Conservation (phyloP, 2,888 invertebrate genomes). For the Desoria tigrina region DNA sequence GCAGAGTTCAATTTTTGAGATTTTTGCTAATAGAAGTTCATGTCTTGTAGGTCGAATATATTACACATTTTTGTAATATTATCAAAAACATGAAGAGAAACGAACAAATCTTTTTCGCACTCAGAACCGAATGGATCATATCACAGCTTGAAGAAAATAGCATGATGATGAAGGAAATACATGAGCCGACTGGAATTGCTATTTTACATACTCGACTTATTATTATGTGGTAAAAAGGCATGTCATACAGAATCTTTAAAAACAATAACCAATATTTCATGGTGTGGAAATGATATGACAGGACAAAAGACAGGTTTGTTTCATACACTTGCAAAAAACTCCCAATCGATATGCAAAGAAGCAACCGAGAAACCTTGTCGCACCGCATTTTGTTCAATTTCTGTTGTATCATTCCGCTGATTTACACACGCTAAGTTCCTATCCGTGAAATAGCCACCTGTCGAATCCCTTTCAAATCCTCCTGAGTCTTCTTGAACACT, state of each 20-base stretch:
- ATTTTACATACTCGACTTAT: constrained; percentile 6
- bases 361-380: background rate
- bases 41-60: too few species aligned
- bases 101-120: too few species aligned
- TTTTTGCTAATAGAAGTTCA: too few species aligned
- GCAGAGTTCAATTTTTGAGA: too few species aligned
- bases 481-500: too few species aligned
- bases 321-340: background rate
- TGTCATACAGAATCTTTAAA: constrained; percentile 13
- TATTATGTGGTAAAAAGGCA: constrained; percentile 2
- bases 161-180: too few species aligned
- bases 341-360: constrained; percentile 21
- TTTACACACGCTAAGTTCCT: constrained; percentile 11
- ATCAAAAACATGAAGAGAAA: too few species aligned
- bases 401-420: constrained; percentile 16
- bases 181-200: background rate
- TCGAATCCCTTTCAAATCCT: constrained; percentile 8
- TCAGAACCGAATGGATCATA: too few species aligned
- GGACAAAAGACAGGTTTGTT: constrained; percentile 17
- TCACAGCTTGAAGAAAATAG: too few species aligned
- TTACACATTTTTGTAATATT: too few species aligned
- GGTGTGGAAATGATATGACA: constrained; percentile 14
- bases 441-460: constrained; percentile 18
- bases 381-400: constrained; percentile 16
- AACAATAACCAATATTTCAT: constrained; percentile 24